Base-by-base conservation (phyloP, 2,888 invertebrate species). In the Ormyrus pomaceus region DNA sequence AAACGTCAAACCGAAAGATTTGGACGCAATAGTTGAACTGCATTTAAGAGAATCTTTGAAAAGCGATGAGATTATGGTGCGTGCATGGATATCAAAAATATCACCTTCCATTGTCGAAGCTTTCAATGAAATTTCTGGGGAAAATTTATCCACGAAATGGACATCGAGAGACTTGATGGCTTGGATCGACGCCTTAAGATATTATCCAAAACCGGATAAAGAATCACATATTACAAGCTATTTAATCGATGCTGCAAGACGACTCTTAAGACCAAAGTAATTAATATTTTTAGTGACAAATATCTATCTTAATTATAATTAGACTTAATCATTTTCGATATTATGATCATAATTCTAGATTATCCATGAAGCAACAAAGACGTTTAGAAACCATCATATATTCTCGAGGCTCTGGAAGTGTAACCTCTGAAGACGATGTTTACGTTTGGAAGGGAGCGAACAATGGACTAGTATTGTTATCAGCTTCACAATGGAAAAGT, bases 381-480 rank as follows among this genome's bases (percentile, higher is more conserved):
- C 86, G 84, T 4, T 89, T 89, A 86, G 86, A 86, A 78, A 83
- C 87, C 8, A 81, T 85, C 11, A 79, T 90, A 62, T 65, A 82
- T 0, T 84, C 87, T 6, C 86, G 85, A 55, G 69, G 85, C 0
- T 72, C 85, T 7, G 82, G 83, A 5, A 64, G 82, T 0, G 75
- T 82, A 3, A 75, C 77, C 45, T 53, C 74, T 7, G 74, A 56
- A 4, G 84, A 85, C 56, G 87, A 88, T 48, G 84, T 89, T 72
- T 90, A 86, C 58, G 83, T 87, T 50, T 89, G 87, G 88, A 88
- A 86, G 66, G 85, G 84, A 6, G 86, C 86, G 6, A 86, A 83
- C 59, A 51, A 77, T 19, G 84, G 84, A 6, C 80, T 90, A 10
- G 34, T 82, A 45, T 81, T 83, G 6, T 76, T 86, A 19, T 83